These are phyloP conservation scores for Xiphophorus hellerii DNA, from an alignment of 2,113 vertebrate genomes.

Conservation along the genomic window DNA sequence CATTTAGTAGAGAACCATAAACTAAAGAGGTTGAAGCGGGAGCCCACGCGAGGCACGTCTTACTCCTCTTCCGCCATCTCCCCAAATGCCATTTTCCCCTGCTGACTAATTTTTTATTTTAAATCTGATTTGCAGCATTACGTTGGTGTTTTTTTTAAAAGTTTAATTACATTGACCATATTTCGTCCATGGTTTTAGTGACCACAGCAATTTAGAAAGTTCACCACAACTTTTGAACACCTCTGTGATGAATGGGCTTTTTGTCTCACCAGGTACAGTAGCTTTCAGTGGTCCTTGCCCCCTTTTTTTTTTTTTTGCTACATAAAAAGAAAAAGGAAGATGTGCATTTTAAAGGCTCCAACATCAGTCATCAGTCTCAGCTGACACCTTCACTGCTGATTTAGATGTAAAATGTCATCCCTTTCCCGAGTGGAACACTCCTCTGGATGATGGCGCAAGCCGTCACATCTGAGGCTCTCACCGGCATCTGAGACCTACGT, in stretches of 20 bases:
- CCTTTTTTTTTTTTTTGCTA: too few species aligned
- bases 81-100: too few species aligned
- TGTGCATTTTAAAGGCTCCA: constrained; percentile 65
- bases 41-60: too few species aligned
- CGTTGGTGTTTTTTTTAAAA: background rate
- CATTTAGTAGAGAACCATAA: too few species aligned
- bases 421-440: constrained; percentile 32
- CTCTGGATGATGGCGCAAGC: constrained; percentile 67
- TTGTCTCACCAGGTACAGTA: constrained; percentile 9
- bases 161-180: constrained; percentile 1
- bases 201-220: constrained; percentile 15
- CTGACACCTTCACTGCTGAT: constrained; percentile 62
- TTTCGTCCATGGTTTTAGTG: constrained; percentile 14
- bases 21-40: too few species aligned
- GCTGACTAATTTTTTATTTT: background rate
- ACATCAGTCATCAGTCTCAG: constrained; percentile 31
- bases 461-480: constrained; percentile 55
- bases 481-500: constrained; percentile 65
- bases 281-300: constrained; percentile 13
- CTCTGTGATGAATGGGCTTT: constrained; percentile 4
- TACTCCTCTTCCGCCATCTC: too few species aligned
- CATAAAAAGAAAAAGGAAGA: constrained; percentile 8
- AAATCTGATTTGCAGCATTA: too few species aligned
- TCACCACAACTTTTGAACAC: constrained; percentile 21
- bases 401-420: constrained; percentile 33